Evolutionary conservation across 1,140 invertebrate genomes (phyloP), one percentile per base, ranked within the genome.

Genomic region (Brachionus koreanus): DNA sequence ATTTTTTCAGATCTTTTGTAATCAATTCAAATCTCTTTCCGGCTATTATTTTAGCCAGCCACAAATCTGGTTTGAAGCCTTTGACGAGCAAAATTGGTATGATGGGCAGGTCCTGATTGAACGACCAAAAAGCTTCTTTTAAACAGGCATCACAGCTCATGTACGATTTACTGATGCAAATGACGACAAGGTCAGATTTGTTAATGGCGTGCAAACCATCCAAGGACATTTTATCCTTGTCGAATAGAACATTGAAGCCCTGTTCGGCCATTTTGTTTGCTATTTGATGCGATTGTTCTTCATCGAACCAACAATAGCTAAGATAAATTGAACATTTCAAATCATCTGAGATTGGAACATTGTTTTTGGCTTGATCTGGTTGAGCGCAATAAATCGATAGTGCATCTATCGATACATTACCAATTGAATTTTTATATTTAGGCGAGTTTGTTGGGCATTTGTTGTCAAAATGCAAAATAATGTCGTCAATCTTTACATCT

Each of bases 221-320:
- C 29, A 67, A n/a, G n/a, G 63, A 67, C 29, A 67, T 33, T 35
- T 67, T 67, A n/a, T 67, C 63, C 9, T 67, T 35, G 63, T 67
- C 63, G 5, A 67, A 13, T 4, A 35, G 12, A 12, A 37, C 3
- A 2, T 67, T 67, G 12, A 67, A 13, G 29, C 63, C 63, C 13
- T 49, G 43, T 13, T 49, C 43, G n/a, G 43, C 6, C 4, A 49
- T 5, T 49, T 49, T 49, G 13, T 49, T 49, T n/a, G 43, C 43
- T 5, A 49, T 49, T 13, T 49, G 43, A 16, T 49, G 13, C n/a
- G 43, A 16, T 49, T 49, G 43, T 4, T 49, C 13, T 49, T 49
- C 43, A 16, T 49, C 43, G 16, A 49, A 49, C 43, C 43, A 49
- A 5, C 43, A 49, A 16, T 49, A 49, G 43, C 43, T 49, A n/a